phyloP scores from a whole-genome alignment of 2,113 vertebrate genomes.

The Pedetes capensis region DNA sequence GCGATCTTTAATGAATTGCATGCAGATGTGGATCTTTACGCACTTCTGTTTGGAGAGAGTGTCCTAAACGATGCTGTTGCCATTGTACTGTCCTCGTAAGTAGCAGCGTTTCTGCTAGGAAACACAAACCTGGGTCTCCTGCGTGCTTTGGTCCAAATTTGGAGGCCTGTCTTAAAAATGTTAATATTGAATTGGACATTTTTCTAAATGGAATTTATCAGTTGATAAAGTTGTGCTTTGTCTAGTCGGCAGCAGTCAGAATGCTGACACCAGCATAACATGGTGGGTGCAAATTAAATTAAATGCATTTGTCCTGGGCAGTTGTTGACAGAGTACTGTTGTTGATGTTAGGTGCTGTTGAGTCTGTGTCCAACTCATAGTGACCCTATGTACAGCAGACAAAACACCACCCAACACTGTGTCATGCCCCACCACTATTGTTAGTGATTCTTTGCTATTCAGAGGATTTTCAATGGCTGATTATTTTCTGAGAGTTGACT shows the following conservation, averaged over 20 bases:
- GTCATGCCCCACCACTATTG: too few species aligned
- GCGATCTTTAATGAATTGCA: conserved; percentile 98
- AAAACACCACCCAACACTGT: too few species aligned
- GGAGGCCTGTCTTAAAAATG: not conserved
- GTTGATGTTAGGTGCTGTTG: too few species aligned
- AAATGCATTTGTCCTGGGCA: not conserved
- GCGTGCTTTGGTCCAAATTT: not conserved
- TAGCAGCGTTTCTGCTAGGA: conserved; percentile 54
- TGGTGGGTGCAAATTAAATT: not conserved
- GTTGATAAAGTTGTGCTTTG: not conserved
- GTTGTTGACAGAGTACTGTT: not conserved
- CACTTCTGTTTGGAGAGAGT: conserved; percentile 97
- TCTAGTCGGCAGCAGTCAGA: not conserved
- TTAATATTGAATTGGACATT: not conserved
- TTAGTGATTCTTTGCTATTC: too few species aligned
- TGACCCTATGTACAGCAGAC: too few species aligned
- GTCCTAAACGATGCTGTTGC: conserved; percentile 98
- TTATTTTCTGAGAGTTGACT: too few species aligned
- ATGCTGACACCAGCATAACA: not conserved
- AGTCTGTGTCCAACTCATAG: too few species aligned
- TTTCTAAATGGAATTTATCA: conserved; percentile 40
- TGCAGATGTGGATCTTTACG: conserved; percentile 97
- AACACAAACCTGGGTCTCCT: not conserved
- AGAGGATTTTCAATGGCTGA: too few species aligned
- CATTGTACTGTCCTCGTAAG: conserved; percentile 98